A percentile compares a stretch with the other conserved stretches of the same genome.
Conservation (phyloP, 2,888 invertebrate species). For the Cephus rjabovi region DNA sequence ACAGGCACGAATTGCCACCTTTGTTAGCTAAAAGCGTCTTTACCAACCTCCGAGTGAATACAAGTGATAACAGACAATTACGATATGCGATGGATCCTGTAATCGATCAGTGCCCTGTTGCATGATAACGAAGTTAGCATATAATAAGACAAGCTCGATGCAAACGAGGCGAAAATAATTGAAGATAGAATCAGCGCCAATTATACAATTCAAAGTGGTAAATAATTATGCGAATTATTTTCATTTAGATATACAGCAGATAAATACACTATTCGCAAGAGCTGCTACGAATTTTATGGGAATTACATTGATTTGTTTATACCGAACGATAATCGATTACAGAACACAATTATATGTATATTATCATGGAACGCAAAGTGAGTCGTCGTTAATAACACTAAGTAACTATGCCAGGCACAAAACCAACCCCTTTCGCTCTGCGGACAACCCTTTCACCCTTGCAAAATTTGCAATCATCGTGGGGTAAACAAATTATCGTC, state of each 20-base stretch:
- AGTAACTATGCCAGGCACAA: not conserved
- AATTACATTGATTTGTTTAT: not conserved
- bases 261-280: not conserved
- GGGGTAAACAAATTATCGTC: not conserved
- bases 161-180: not conserved
- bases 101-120: not conserved
- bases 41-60: not conserved
- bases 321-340: not conserved
- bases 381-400: not conserved
- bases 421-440: not conserved
- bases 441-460: not conserved
- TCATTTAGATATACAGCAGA: not conserved
- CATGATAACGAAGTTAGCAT: not conserved
- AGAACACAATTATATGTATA: not conserved
- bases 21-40: not conserved
- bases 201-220: not conserved
- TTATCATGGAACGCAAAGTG: not conserved
- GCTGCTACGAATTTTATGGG: not conserved
- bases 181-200: not conserved
- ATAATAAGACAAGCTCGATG: not conserved
- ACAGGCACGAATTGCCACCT: not conserved
- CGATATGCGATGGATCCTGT: not conserved
- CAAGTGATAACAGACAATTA: not conserved
- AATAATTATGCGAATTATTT: not conserved
- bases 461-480: not conserved